These are phyloP conservation scores for Batillaria attramentaria DNA, from an alignment of 1,140 invertebrate species.

Conservation along the genomic window DNA sequence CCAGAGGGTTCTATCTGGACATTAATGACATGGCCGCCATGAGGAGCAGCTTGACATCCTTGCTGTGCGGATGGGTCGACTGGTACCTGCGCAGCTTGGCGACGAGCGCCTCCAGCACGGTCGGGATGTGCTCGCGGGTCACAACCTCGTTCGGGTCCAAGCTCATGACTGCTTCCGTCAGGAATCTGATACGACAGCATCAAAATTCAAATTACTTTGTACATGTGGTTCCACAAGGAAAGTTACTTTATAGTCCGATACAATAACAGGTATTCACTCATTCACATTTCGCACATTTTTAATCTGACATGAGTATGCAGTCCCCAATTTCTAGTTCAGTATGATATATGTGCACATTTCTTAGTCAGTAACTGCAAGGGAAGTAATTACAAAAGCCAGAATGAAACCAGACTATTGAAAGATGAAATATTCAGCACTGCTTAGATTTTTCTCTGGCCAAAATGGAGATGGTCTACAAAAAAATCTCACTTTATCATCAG, in stretches of 20 bases:
- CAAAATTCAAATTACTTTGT: not conserved
- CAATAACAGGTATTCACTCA: not conserved
- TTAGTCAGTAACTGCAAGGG: too few species aligned
- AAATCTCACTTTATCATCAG: too few species aligned
- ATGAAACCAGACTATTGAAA: too few species aligned
- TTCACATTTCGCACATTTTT: too few species aligned
- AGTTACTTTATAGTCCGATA: not conserved
- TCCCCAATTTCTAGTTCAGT: too few species aligned
- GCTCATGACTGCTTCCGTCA: slow-evolving; percentile 89
- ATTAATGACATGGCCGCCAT: slow-evolving; percentile 80
- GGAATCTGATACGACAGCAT: slow-evolving; percentile 78
- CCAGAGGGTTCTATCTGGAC: slow-evolving; percentile 37
- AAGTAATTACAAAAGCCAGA: too few species aligned
- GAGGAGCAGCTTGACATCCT: slow-evolving; percentile 83
- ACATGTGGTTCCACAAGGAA: not conserved
- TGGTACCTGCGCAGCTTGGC: slow-evolving; percentile 83
- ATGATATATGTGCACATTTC: too few species aligned
- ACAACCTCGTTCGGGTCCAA: slow-evolving; percentile 83
- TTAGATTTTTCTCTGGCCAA: too few species aligned
- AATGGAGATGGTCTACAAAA: too few species aligned
- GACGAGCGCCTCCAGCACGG: slow-evolving; percentile 83
- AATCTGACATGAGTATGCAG: too few species aligned
- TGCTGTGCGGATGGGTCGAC: slow-evolving; percentile 77
- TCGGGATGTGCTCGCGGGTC: slow-evolving; percentile 86
- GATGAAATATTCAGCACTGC: too few species aligned